phyloP scores from a whole-genome alignment of 2,888 invertebrate genomes.

The Atethmia centrago region DNA sequence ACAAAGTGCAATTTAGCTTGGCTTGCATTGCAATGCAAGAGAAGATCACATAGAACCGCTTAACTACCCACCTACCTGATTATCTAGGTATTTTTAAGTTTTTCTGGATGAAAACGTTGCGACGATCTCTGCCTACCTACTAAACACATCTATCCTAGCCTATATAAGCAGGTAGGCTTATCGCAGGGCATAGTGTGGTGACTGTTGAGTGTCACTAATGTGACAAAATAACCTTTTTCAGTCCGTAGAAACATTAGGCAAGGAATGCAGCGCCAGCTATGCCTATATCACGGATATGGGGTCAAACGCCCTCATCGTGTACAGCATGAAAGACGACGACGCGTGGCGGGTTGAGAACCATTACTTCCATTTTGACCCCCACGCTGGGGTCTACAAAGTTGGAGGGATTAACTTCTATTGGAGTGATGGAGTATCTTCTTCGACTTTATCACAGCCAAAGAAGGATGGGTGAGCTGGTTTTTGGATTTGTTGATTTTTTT shows the following conservation, averaged over 20 bases:
- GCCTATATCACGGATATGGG: conserved; percentile 94
- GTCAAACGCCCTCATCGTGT: conserved; percentile 93
- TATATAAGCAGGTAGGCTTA: neutral
- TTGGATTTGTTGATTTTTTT: neutral
- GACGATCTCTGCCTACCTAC: neutral
- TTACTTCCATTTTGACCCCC: conserved; percentile 94
- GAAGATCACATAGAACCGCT: neutral
- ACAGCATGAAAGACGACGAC: conserved; percentile 91
- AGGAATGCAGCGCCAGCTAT: conserved; percentile 87
- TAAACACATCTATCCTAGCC: neutral
- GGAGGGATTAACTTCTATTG: conserved; percentile 95
- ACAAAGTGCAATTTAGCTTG: neutral
- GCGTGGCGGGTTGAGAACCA: conserved; percentile 94
- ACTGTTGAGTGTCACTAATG: neutral
- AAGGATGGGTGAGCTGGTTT: conserved; percentile 80
- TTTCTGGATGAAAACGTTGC: neutral
- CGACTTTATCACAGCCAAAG: conserved; percentile 90
- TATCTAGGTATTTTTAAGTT: no score
- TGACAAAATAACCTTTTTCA: conserved; percentile 68
- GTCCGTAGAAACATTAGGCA: conserved; percentile 92
- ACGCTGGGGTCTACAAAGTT: conserved; percentile 93
- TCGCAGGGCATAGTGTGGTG: no score
- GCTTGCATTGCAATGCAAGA: neutral
- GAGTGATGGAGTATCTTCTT: conserved; percentile 94
- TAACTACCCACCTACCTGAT: no score